phyloP scores from a whole-genome alignment of 2,113 vertebrate genomes.

The Macquaria australasica region DNA sequence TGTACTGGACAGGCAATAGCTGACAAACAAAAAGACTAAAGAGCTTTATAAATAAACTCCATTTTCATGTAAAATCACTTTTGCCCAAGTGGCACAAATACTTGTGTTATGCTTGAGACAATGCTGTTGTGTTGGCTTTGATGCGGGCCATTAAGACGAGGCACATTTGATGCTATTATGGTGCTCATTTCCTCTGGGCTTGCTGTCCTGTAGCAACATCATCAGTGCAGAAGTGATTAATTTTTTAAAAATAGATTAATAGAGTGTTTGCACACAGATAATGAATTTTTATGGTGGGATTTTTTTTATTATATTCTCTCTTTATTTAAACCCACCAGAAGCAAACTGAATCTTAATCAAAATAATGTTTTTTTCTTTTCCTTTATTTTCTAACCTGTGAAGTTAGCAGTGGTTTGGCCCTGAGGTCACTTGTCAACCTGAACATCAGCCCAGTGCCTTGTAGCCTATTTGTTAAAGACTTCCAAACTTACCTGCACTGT shows the following conservation, averaged over 20 bases:
- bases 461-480: conserved; percentile 1
- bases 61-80: conserved; percentile 67
- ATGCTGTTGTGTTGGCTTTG: conserved; percentile 68
- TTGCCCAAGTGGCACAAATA: conserved; percentile 64
- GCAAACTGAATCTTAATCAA: conserved; percentile 51
- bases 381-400: background rate
- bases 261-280: conserved; percentile 60
- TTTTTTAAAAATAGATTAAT: conserved; percentile 79
- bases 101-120: conserved; percentile 61
- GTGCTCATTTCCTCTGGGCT: conserved; percentile 73
- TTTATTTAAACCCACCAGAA: conserved; percentile 28
- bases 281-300: conserved; percentile 54
- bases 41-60: conserved; percentile 66
- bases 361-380: conserved; percentile 3
- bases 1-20: conserved; percentile 19
- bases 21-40: conserved; percentile 60
- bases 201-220: conserved; percentile 67
- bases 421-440: background rate
- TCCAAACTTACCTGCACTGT: conserved; percentile 22
- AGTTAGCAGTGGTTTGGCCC: background rate
- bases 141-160: conserved; percentile 76
- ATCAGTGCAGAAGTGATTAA: conserved; percentile 72
- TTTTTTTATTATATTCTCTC: conserved; percentile 14
- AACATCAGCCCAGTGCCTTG: background rate
- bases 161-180: conserved; percentile 77